Conservation (phyloP, 2,113 vertebrate species). For the Eptatretus burgeri region DNA sequence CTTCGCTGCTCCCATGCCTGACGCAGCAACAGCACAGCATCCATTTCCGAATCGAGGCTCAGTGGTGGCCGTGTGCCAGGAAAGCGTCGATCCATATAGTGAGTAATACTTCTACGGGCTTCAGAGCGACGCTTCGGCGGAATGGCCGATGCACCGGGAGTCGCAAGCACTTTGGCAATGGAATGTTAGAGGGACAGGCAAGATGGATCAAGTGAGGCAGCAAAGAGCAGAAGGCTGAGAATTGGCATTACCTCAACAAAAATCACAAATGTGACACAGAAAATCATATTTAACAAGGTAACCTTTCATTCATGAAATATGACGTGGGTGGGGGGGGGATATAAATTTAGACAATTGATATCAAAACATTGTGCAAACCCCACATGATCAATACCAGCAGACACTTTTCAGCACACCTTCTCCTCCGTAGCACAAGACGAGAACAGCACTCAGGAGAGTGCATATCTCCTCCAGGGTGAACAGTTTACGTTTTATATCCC, state of each 20-base stretch:
- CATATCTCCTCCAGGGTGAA: too few species aligned
- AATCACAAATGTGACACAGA: neutral
- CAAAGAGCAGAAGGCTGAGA: neutral
- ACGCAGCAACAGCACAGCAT: conserved; percentile 34
- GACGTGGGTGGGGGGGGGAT: too few species aligned
- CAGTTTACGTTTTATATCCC: too few species aligned
- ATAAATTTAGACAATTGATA: too few species aligned
- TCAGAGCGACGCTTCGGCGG: conserved; percentile 46
- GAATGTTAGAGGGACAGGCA: accelerated
- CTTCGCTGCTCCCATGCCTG: conserved; percentile 50
- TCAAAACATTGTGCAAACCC: too few species aligned
- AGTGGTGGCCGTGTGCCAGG: conserved; percentile 34
- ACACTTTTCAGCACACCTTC: too few species aligned
- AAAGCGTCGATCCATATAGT: conserved; percentile 38
- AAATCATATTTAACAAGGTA: too few species aligned
- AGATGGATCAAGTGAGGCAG: neutral
- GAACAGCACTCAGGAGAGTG: too few species aligned
- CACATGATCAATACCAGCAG: too few species aligned
- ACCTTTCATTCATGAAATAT: too few species aligned
- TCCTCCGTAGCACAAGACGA: too few species aligned
- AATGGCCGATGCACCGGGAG: conserved; percentile 32
- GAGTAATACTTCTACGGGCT: conserved; percentile 29
- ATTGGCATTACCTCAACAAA: neutral
- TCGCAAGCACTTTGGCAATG: conserved; percentile 26
- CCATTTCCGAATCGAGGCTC: conserved; percentile 37